Evolutionary conservation across 37 sponge, comb jelly and placozoan genomes (phyloP).

Genomic region (Hormiphora californensis): DNA sequence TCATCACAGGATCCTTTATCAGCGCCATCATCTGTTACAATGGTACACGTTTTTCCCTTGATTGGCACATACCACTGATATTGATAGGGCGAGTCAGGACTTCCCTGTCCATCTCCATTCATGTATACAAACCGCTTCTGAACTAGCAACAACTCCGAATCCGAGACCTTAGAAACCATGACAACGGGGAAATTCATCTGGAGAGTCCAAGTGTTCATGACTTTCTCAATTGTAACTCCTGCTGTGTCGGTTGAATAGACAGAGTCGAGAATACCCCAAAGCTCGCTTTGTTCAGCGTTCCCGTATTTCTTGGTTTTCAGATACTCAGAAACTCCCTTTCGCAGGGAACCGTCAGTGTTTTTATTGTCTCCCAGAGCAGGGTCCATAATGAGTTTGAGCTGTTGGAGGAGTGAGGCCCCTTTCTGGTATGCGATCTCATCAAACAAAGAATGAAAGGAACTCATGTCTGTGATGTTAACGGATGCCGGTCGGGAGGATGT

Average conservation of each 20-base stretch:
- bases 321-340: neutral
- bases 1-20: neutral
- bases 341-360: neutral
- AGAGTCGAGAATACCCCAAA: neutral
- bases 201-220: constrained; percentile 11
- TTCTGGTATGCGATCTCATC: neutral
- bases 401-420: neutral
- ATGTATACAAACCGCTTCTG: neutral
- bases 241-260: neutral
- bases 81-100: neutral
- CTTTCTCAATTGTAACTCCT: neutral
- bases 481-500: neutral
- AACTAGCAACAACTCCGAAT: neutral
- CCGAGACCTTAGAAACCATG: neutral
- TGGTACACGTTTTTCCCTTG: neutral
- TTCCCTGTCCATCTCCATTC: neutral
- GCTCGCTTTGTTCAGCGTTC: neutral
- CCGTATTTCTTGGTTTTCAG: neutral
- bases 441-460: neutral
- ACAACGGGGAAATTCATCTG: constrained; percentile 13
- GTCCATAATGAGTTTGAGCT: neutral
- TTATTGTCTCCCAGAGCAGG: neutral
- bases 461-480: neutral
- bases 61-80: constrained; percentile 25
- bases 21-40: too few relatives aligned